phyloP scores from a whole-genome alignment of 37 sponge, comb jelly and placozoan genomes.

The Aplysina aerophoba region DNA sequence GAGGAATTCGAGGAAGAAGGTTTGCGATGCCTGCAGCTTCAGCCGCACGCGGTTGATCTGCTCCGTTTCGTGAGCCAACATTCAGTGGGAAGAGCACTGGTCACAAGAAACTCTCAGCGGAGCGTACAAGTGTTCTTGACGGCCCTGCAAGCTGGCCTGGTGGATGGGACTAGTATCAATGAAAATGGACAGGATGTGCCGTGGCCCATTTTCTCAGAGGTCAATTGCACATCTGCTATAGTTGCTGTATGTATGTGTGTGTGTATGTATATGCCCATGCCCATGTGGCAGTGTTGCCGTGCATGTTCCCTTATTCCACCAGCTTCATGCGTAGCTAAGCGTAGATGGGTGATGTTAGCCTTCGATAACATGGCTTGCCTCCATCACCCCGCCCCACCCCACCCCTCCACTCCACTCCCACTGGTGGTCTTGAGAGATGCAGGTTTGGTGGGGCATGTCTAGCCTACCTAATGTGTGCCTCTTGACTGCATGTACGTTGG shows the following conservation, averaged over 20 bases:
- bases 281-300: no score
- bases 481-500: no score
- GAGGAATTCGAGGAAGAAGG: conserved; percentile 74
- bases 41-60: conserved; percentile 61
- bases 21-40: conserved; percentile 29
- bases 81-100: conserved; percentile 41
- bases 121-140: conserved; percentile 45
- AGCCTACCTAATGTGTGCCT: no score
- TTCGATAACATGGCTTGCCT: no score
- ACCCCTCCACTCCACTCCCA: no score
- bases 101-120: conserved; percentile 58
- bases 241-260: background rate
- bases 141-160: conserved; percentile 29
- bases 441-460: no score
- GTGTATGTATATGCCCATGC: background rate
- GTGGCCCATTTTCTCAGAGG: conserved; percentile 65
- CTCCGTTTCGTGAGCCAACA: conserved; percentile 43
- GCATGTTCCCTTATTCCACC: no score
- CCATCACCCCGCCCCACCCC: no score
- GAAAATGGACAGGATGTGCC: conserved; percentile 3
- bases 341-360: no score
- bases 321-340: no score
- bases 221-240: background rate
- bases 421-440: no score
- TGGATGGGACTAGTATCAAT: background rate